Evolutionary conservation across 2,888 invertebrate species (phyloP).

Genomic region (Plagodis pulveraria): DNA sequence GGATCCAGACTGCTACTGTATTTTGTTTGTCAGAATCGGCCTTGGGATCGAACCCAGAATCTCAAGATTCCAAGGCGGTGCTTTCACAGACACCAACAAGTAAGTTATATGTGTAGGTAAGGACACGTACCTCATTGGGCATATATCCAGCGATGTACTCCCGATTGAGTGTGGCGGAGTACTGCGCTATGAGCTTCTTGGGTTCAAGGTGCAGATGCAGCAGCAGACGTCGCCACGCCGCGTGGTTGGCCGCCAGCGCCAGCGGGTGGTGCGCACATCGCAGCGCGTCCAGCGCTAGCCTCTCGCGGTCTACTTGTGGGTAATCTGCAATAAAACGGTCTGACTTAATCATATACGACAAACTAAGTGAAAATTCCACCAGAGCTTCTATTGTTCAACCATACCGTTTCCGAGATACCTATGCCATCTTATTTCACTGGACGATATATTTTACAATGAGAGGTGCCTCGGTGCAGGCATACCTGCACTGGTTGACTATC

Average conservation of each 20-base stretch:
- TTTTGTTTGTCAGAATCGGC: too few species aligned
- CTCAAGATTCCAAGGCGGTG: too few species aligned
- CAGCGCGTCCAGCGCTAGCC: slow-evolving; percentile 87
- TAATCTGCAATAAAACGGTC: slow-evolving; percentile 54
- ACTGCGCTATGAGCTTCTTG: slow-evolving; percentile 84
- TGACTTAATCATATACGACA: neutral
- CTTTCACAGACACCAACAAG: too few species aligned
- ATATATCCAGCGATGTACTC: slow-evolving; percentile 85
- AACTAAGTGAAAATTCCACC: neutral
- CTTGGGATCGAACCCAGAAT: too few species aligned
- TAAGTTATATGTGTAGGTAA: too few species aligned
- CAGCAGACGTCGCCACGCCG: slow-evolving; percentile 89
- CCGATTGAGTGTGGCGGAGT: slow-evolving; percentile 84
- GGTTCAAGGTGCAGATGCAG: slow-evolving; percentile 85
- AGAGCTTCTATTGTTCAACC: neutral
- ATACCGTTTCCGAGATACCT: too few species aligned
- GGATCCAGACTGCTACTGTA: too few species aligned
- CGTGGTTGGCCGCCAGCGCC: slow-evolving; percentile 81
- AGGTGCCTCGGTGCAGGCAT: too few species aligned
- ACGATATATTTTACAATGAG: too few species aligned
- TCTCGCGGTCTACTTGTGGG: slow-evolving; percentile 81
- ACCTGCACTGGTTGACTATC: too few species aligned
- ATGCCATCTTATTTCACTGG: too few species aligned
- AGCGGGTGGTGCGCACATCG: slow-evolving; percentile 91
- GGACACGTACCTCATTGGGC: slow-evolving; percentile 60